These are phyloP conservation scores for Alectura lathami DNA, from an alignment of 2,113 vertebrate species.

Conservation along the genomic window DNA sequence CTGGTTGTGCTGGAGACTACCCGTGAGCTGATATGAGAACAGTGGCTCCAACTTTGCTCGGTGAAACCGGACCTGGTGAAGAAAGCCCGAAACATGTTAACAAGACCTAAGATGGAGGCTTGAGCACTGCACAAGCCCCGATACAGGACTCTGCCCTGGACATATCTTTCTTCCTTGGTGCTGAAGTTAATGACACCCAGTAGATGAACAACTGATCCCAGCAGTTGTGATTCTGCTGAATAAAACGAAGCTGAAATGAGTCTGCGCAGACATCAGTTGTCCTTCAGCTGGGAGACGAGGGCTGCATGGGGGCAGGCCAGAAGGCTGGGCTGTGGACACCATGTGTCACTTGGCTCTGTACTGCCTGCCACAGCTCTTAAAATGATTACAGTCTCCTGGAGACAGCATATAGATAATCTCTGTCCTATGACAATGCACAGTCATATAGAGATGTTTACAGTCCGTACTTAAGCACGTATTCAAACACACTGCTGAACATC, in stretches of 20 bases:
- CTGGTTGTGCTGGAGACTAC: neutral
- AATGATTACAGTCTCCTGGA: neutral
- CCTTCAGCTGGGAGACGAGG: neutral
- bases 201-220: neutral
- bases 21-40: neutral
- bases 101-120: neutral
- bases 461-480: constrained; percentile 51
- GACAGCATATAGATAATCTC: constrained; percentile 6
- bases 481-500: constrained; percentile 61
- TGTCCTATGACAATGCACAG: neutral
- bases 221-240: constrained; percentile 10
- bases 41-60: neutral
- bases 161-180: neutral
- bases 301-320: neutral
- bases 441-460: constrained; percentile 51
- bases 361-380: neutral
- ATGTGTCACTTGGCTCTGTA: neutral
- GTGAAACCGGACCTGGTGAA: neutral
- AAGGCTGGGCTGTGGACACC: neutral
- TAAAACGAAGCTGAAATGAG: constrained; percentile 5
- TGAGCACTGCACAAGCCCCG: neutral
- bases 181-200: neutral
- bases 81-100: neutral
- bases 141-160: neutral
- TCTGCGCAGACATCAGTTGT: neutral